Evolutionary conservation across 2,888 invertebrate species (phyloP).

Genomic region (Nebria salina): DNA sequence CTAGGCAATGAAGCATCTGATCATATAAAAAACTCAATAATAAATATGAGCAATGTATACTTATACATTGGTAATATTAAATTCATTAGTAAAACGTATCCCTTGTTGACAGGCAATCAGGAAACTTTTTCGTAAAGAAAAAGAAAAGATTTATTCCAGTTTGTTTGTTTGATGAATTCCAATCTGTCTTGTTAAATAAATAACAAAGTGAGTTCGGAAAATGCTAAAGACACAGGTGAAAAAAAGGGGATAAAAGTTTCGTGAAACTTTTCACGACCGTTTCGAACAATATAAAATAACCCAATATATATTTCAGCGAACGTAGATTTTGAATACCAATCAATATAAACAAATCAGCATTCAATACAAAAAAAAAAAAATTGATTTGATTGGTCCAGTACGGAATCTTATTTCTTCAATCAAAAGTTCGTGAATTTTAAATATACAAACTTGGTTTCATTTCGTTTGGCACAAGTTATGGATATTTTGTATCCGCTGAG

Average conservation of each 20-base stretch:
- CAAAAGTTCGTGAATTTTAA: slow-evolving; percentile 34
- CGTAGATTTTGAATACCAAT: slow-evolving; percentile 30
- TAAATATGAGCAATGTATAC: too few species aligned
- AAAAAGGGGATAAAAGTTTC: neutral
- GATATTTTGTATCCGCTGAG: neutral
- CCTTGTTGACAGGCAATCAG: too few species aligned
- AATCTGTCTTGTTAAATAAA: neutral
- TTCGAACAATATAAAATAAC: slow-evolving; percentile 12
- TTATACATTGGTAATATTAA: too few species aligned
- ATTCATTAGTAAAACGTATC: too few species aligned
- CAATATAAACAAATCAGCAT: slow-evolving; percentile 35
- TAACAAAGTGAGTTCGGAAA: slow-evolving; percentile 4
- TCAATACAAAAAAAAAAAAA: slow-evolving; percentile 26
- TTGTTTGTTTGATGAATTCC: neutral
- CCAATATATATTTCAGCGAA: slow-evolving; percentile 17
- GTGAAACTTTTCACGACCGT: neutral
- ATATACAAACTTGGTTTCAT: slow-evolving; percentile 13
- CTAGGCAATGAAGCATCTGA: too few species aligned
- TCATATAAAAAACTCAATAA: too few species aligned
- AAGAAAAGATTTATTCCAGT: slow-evolving; percentile 2
- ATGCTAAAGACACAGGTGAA: neutral
- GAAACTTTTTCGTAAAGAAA: neutral
- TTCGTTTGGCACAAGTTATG: neutral
- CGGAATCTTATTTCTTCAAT: slow-evolving; percentile 28
- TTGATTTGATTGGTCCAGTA: slow-evolving; percentile 24